phyloP scores from a whole-genome alignment of 1,140 invertebrate species.

The Pseudomyrmex cubaensis region DNA sequence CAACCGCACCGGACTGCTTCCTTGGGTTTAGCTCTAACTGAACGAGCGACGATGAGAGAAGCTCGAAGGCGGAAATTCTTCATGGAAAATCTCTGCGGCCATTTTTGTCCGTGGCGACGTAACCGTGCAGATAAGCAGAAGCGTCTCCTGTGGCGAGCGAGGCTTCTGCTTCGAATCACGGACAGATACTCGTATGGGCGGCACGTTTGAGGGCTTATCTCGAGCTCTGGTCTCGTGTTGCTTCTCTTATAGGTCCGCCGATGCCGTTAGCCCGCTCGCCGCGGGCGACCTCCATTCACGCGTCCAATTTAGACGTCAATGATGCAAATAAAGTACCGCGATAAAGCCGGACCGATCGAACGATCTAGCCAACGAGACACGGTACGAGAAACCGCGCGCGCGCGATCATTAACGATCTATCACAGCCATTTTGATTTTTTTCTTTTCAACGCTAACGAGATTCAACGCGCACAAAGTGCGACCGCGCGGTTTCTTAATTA shows the following conservation, averaged over 20 bases:
- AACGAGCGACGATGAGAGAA: not conserved
- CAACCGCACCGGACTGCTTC: not conserved
- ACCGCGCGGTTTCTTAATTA: constrained; percentile 4
- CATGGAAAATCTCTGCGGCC: constrained; percentile 25
- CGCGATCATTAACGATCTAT: constrained; percentile 54
- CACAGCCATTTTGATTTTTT: constrained; percentile 20
- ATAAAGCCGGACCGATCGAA: constrained; percentile 53
- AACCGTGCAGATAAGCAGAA: constrained; percentile 58
- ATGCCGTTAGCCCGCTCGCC: constrained; percentile 70
- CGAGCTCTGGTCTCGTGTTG: constrained; percentile 67
- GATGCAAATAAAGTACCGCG: constrained; percentile 69
- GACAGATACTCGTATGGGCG: constrained; percentile 68
- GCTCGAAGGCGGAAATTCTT: constrained; percentile 7
- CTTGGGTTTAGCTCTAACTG: not conserved
- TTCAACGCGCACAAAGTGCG: not conserved
- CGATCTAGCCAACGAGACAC: constrained; percentile 40
- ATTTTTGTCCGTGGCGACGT: constrained; percentile 50
- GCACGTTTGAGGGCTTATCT: constrained; percentile 77
- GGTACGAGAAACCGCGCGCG: not conserved
- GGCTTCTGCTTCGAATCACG: constrained; percentile 76
- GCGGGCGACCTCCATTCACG: constrained; percentile 72
- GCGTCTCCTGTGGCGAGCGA: constrained; percentile 59
- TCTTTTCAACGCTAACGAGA: constrained; percentile 40
- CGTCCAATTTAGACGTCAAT: constrained; percentile 77
- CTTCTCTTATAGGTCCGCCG: constrained; percentile 62